Conservation (phyloP, 2,888 invertebrate species). For the Meghimatium bilineatum region DNA sequence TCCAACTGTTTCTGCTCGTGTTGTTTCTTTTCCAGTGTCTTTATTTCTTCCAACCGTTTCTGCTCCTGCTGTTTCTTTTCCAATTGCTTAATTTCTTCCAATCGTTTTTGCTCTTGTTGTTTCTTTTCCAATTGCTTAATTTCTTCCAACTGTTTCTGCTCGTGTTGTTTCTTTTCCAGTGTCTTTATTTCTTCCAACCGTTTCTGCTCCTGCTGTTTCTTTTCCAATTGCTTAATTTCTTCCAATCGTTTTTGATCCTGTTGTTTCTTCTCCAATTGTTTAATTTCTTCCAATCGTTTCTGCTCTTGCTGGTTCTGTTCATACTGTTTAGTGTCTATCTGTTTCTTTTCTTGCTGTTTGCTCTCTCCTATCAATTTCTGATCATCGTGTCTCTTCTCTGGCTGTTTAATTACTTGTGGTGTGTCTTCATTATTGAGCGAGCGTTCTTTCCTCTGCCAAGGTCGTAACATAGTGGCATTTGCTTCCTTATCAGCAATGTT, state of each 20-base stretch:
- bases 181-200: conserved; percentile 11
- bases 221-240: background rate
- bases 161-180: background rate
- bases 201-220: conserved; percentile 21
- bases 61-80: background rate
- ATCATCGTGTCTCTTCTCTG: too few species aligned
- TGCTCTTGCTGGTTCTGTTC: too few species aligned
- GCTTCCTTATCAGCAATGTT: background rate
- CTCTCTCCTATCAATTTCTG: too few species aligned
- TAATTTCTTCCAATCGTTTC: too few species aligned
- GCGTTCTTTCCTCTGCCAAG: conserved; percentile 6
- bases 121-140: background rate
- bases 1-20: background rate
- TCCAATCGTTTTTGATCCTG: too few species aligned
- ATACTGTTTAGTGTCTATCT: too few species aligned
- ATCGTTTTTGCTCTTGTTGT: conserved; percentile 12
- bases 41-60: background rate
- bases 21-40: background rate
- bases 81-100: conserved; percentile 5
- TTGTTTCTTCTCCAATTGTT: too few species aligned
- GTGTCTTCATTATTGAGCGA: background rate
- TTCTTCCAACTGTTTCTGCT: background rate
- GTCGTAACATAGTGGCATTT: background rate
- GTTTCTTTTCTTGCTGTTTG: too few species aligned
- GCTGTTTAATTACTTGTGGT: too few species aligned